Conservation (phyloP, 2,888 invertebrate genomes). For the Craniophora ligustri region DNA sequence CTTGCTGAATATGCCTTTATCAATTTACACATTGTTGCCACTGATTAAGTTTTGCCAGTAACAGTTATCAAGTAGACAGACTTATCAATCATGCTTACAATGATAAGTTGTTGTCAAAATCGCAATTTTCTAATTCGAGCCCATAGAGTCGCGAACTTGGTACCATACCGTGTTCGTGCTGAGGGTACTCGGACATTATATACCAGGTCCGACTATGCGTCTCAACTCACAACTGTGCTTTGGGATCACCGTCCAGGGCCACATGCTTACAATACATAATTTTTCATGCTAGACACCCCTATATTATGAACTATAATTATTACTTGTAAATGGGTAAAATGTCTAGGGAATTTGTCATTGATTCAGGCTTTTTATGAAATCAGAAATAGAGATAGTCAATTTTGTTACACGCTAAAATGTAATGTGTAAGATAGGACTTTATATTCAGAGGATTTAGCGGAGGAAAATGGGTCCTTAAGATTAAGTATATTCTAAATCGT, state of each 20-base stretch:
- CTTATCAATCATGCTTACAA: constrained; percentile 24
- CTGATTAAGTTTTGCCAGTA: constrained; percentile 18
- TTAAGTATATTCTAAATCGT: background rate
- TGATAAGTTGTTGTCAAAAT: constrained; percentile 18
- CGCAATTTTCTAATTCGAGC: constrained; percentile 67
- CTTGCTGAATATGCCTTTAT: too few relatives aligned
- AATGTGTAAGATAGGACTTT: too few relatives aligned
- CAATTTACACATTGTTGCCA: background rate
- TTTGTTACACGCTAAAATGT: too few relatives aligned
- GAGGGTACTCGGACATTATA: constrained; percentile 84
- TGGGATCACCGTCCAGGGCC: constrained; percentile 84
- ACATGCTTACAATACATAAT: constrained; percentile 54
- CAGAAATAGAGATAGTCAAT: too few relatives aligned
- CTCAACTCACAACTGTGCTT: constrained; percentile 74
- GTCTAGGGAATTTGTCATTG: too few relatives aligned
- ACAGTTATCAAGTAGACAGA: constrained; percentile 18
- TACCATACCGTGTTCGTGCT: constrained; percentile 79
- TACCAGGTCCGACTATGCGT: constrained; percentile 85
- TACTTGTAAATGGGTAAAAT: too few relatives aligned
- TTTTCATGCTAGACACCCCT: too few relatives aligned
- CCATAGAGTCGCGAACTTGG: constrained; percentile 86
- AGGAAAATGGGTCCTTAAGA: background rate
- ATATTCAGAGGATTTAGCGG: too few relatives aligned
- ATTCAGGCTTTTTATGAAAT: too few relatives aligned
- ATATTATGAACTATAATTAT: too few relatives aligned